phyloP scores from a whole-genome alignment of 35 echinoderm and acorn worm genomes.

The Ophioderma brevispina region DNA sequence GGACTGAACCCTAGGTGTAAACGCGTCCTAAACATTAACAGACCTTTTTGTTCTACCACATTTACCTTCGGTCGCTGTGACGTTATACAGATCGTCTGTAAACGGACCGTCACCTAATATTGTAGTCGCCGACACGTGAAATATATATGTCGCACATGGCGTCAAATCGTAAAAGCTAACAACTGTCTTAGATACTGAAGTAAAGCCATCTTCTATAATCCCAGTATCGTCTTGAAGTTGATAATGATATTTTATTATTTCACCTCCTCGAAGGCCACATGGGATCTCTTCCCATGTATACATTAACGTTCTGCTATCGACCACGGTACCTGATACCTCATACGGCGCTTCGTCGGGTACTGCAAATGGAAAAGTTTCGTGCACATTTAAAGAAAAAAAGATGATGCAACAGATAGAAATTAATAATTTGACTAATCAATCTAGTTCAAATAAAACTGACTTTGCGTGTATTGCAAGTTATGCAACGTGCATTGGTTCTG shows the following conservation, averaged over 20 bases:
- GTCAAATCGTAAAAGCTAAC: constrained; percentile 10
- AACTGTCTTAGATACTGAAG: background rate
- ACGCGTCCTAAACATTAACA: too few relatives aligned
- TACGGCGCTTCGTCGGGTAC: background rate
- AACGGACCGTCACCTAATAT: constrained; percentile 24
- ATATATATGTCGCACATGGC: constrained; percentile 36
- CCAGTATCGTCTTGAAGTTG: background rate
- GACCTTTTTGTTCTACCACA: background rate
- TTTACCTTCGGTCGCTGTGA: constrained; percentile 18
- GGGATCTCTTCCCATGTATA: background rate
- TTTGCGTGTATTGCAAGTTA: too few relatives aligned
- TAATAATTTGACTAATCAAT: too few relatives aligned
- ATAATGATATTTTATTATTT: background rate
- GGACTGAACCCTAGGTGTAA: too few relatives aligned
- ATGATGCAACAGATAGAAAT: too few relatives aligned
- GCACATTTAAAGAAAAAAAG: too few relatives aligned
- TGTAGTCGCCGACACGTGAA: constrained; percentile 28
- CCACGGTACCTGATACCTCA: background rate
- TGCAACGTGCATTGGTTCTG: too few relatives aligned
- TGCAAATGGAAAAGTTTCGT: too few relatives aligned
- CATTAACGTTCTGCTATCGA: background rate
- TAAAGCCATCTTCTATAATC: background rate
- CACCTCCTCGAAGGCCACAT: background rate
- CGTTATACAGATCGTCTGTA: background rate
- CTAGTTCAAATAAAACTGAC: too few relatives aligned